These are phyloP conservation scores for Drosophila kambysellisi DNA, from an alignment of 2,888 invertebrate genomes.

Conservation along the genomic window DNA sequence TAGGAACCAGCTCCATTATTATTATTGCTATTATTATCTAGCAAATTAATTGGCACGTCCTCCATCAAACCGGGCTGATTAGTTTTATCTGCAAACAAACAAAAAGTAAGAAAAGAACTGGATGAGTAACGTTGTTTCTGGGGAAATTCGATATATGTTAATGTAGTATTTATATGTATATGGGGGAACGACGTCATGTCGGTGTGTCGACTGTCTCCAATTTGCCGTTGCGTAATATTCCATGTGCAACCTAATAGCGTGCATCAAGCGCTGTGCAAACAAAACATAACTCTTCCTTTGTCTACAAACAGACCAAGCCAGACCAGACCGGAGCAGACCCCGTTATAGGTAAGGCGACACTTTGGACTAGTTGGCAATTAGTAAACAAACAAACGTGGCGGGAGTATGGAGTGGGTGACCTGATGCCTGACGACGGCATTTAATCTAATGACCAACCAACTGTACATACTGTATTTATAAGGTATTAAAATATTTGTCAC, in stretches of 20 bases:
- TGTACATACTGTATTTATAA: background rate
- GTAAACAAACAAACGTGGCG: constrained; percentile 34
- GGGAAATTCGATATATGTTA: constrained; percentile 27
- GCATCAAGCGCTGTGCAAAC: constrained; percentile 28
- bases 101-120: background rate
- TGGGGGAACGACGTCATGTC: constrained; percentile 10
- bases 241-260: constrained; percentile 28
- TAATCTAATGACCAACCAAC: constrained; percentile 20
- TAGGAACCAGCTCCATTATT: constrained; percentile 40
- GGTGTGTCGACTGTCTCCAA: constrained; percentile 15
- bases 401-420: constrained; percentile 13
- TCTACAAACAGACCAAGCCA: background rate
- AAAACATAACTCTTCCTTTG: constrained; percentile 21
- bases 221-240: constrained; percentile 34
- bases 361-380: constrained; percentile 39
- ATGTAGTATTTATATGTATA: constrained; percentile 5
- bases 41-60: constrained; percentile 51
- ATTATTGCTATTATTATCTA: constrained; percentile 37
- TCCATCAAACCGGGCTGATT: constrained; percentile 52
- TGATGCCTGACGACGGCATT: constrained; percentile 19
- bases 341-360: constrained; percentile 48
- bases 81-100: constrained; percentile 58
- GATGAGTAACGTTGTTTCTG: constrained; percentile 20
- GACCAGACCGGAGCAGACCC: constrained; percentile 9
- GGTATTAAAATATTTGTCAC: background rate